A percentile compares a stretch with the other conserved stretches of the same genome.
Evolutionary conservation across 2,797 vertebrate genomes (phyloP).

Genomic region (Manis pentadactyla): DNA sequence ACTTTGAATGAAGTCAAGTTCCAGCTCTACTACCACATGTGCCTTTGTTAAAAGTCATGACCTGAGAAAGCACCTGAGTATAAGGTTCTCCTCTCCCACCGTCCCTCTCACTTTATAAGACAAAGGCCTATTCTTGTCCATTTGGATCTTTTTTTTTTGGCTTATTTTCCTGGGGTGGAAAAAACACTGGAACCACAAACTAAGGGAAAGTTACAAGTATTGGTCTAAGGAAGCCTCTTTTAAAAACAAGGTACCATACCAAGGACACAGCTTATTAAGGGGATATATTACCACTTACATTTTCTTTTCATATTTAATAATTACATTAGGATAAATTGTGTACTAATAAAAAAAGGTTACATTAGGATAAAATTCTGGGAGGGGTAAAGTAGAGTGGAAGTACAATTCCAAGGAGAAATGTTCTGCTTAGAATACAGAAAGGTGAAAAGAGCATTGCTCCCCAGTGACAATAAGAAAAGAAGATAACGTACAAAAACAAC

Average conservation of each 20-base stretch:
- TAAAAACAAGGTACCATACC: neutral
- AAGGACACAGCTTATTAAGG: neutral
- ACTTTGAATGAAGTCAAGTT: neutral
- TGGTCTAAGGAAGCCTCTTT: neutral
- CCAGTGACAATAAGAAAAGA: neutral
- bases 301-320: neutral
- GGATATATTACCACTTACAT: neutral
- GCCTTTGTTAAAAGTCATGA: neutral
- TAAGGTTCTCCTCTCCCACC: neutral
- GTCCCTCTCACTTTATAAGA: neutral
- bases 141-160: neutral
- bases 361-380: neutral
- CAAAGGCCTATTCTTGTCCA: neutral
- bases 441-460: neutral
- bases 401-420: neutral
- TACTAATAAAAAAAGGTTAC: neutral
- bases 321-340: neutral
- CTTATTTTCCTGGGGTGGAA: neutral
- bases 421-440: neutral
- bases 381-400: neutral
- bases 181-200: neutral
- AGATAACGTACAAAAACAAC: neutral
- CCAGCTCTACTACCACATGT: neutral
- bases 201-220: neutral
- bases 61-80: neutral